Conservation (phyloP, 2,888 invertebrate species). For the Mylabris sibirica region DNA sequence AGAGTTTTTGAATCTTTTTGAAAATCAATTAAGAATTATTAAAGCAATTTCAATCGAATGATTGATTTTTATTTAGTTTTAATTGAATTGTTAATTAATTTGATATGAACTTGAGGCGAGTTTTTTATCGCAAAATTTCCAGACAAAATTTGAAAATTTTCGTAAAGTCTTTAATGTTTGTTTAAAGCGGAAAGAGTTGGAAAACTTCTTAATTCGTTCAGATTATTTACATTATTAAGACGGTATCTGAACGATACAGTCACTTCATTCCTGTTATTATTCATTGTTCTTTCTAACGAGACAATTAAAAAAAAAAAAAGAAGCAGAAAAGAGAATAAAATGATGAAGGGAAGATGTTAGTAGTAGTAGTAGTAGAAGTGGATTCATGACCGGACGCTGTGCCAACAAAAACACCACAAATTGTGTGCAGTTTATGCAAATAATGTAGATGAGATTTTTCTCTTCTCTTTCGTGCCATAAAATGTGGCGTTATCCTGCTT, state of each 20-base stretch:
- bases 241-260: constrained; percentile 58
- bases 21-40: neutral
- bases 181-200: constrained; percentile 50
- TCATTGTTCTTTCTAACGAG: constrained; percentile 1
- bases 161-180: constrained; percentile 52
- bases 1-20: neutral
- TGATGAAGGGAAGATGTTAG: constrained; percentile 27
- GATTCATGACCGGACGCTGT: constrained; percentile 50
- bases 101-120: constrained; percentile 20
- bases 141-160: constrained; percentile 51
- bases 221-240: constrained; percentile 61
- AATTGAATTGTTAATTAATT: constrained; percentile 20
- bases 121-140: constrained; percentile 54
- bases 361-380: constrained; percentile 33
- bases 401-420: constrained; percentile 52
- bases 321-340: constrained; percentile 9
- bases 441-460: constrained; percentile 63
- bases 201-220: constrained; percentile 61
- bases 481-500: constrained; percentile 59
- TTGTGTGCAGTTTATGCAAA: constrained; percentile 63
- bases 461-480: constrained; percentile 57
- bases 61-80: constrained; percentile 7
- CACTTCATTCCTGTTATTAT: constrained; percentile 17
- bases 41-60: neutral
- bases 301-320: too few relatives aligned